These are phyloP conservation scores for Apamea crenata DNA, from an alignment of 2,888 invertebrate genomes.

Conservation along the genomic window DNA sequence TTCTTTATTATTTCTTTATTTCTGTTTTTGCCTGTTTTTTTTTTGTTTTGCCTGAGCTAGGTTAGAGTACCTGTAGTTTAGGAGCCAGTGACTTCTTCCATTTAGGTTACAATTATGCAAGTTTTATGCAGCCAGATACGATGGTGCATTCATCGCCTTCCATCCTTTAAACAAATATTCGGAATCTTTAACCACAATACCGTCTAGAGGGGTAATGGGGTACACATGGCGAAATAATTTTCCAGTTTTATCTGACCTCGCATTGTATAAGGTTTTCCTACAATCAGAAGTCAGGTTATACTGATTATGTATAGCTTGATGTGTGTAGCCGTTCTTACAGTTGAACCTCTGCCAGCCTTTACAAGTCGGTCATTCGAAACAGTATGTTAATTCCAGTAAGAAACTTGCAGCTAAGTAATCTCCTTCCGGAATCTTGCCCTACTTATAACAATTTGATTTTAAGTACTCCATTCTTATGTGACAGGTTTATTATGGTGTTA, in stretches of 20 bases:
- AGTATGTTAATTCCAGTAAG: slow-evolving; percentile 55
- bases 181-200: background rate
- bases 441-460: slow-evolving; percentile 57
- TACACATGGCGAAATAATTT: background rate
- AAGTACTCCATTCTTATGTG: slow-evolving; percentile 43
- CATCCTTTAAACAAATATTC: background rate
- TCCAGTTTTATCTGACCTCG: too few relatives aligned
- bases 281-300: too few relatives aligned
- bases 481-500: slow-evolving; percentile 54
- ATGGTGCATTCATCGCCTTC: background rate
- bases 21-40: too few relatives aligned
- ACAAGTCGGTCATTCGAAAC: slow-evolving; percentile 33
- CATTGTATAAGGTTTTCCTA: too few relatives aligned
- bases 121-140: too few relatives aligned
- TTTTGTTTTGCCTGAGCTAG: too few relatives aligned
- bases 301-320: too few relatives aligned
- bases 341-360: slow-evolving; percentile 39
- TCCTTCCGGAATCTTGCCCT: slow-evolving; percentile 61
- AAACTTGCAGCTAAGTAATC: slow-evolving; percentile 54
- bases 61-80: too few relatives aligned
- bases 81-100: too few relatives aligned
- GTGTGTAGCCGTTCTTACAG: background rate
- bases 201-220: background rate
- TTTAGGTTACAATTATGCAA: too few relatives aligned
- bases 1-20: too few relatives aligned